Evolutionary conservation across 2,113 vertebrate genomes (phyloP), one percentile per base, ranked within the genome.

Genomic region (Paradoxurus hermaphroditus): DNA sequence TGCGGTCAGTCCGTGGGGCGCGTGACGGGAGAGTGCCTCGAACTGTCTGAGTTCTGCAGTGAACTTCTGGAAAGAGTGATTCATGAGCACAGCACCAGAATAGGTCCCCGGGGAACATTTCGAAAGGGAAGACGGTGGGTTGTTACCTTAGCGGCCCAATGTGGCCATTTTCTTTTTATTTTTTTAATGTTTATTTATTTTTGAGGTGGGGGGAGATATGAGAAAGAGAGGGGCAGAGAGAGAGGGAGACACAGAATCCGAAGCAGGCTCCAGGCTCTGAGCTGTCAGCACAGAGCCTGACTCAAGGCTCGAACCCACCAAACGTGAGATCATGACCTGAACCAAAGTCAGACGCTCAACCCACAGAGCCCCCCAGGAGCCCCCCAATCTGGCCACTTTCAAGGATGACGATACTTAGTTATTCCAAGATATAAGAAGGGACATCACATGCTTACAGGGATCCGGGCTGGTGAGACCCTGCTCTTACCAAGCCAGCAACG

Each of bases 1-100:
- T 0, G 41, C 1, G 0, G 12, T n/a, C 34, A 0, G 21, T 29
- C 34, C 67, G 3, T 4, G 41, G 90, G 46, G 31, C n/a, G 21
- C 79, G 10, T 0, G 7, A 34, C 73, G 9, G 13, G 46, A 0
- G 12, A 27, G 7, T 8, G 44, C 51, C 53, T 59, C 1, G 2
- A 21, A 27, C 23, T 0, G 12, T 56, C 41, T 46, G 51, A 56
- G 79, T 41, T 56, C 51, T 59, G 39, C 68, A 19, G 75, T 23
- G 70, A 39, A 63, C n/a, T 39, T 63, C 12, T 36, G 46, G 63
- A 84, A 85, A 51, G 21, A 62, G 31, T 6, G 7, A 12, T 49
- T n/a, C 21, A 3, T 2, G 9, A 72, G 63, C 4, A 70, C 49
- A 27, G 49, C 21, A 5, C 27, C 36, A 12, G 11, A 72, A 13